Evolutionary conservation across 30 jellyfish, hydroid and myxozoan species (phyloP), one percentile per base, ranked within the genome.

Genomic region (Aurelia aurita): DNA sequence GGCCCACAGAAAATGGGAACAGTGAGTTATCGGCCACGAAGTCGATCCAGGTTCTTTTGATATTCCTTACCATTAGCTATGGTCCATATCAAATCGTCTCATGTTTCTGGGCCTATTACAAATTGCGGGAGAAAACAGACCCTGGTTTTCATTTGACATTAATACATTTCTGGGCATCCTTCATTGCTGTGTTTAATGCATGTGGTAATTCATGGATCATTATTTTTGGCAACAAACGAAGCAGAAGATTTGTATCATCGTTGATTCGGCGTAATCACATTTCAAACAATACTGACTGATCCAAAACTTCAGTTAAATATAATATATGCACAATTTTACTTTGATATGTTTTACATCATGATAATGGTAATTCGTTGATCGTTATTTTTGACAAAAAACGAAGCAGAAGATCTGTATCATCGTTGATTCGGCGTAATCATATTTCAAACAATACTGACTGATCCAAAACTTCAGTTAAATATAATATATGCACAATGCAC

Each of bases 1-100:
- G 58, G 39, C 7, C 73, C 20, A 39, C 35, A 21, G 20, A 22
- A 1, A 84, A 54, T 25, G 59, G 70, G 49, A 81, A 58, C 27
- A 72, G 73, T 23, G 84, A 81, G 72, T 21, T 81, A 31, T 81
- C 91, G 12, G 83, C 85, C 23, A 81, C 85, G 70, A 81, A 81
- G 58, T 54, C 85, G n/a, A 69, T 81, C 58, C 91, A 84, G 3
- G 39, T 81, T 49, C 72, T 69, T 20, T 78, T 81, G 26, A 77
- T 76, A 3, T 76, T 78, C 18, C 29, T 81, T 26, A 28, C 49
- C 16, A 69, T 68, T 19, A 51, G 58, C 27, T 81, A 81, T 57
- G 49, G 57, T 28, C 91, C 91, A 3, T 81, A 68, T 51, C 69
- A 81, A 54, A 68, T 69, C 23, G 35, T 49, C 71, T 67, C 91